These are phyloP conservation scores for Xenopus tropicalis DNA, from an alignment of 2,113 vertebrate species.

Conservation along the genomic window UCB_Xtro_10.0 CM004451.2:21535001-21535500, in stretches of 20 bases:
- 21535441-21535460: slow-evolving; percentile 27
- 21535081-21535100: too few species aligned
- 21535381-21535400: slow-evolving; percentile 24
- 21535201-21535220: too few species aligned
- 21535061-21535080: too few species aligned
- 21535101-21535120: too few species aligned
- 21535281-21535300: slow-evolving; percentile 10
- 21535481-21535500: neutral
- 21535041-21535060: too few species aligned
- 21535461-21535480: slow-evolving; percentile 38
- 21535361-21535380: neutral
- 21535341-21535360: slow-evolving; percentile 15
- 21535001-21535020: too few species aligned
- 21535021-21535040: too few species aligned
- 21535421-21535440: slow-evolving; percentile 33
- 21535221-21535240: neutral
- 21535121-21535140: too few species aligned
- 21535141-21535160: too few species aligned
- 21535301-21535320: slow-evolving; percentile 1
- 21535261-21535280: neutral
- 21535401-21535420: slow-evolving; percentile 39
- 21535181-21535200: too few species aligned
- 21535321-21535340: slow-evolving; percentile 1
- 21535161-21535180: too few species aligned
- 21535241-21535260: neutral